Conservation (phyloP, 2,888 invertebrate genomes). For the Drosophila parthenogenetica region DNA sequence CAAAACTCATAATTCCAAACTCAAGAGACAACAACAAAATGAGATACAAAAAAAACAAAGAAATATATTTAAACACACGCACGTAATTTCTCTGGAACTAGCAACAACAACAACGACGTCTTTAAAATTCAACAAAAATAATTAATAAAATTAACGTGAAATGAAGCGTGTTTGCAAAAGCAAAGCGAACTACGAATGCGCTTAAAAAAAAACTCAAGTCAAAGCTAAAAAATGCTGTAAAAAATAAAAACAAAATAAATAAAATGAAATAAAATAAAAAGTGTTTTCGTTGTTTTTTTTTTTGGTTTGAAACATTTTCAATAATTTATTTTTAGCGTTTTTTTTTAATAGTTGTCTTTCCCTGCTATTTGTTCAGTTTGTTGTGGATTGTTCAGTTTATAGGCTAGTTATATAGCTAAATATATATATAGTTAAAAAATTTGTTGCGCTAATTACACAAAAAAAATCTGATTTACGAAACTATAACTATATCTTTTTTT, state of each 20-base stretch:
- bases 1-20: not conserved
- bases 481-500: conserved; percentile 15
- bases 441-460: conserved; percentile 55
- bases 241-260: conserved; percentile 23
- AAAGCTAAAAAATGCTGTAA: not conserved
- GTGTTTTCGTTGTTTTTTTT: conserved; percentile 25
- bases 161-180: conserved; percentile 1
- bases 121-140: conserved; percentile 66
- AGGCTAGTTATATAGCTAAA: conserved; percentile 30
- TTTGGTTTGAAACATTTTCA: conserved; percentile 73
- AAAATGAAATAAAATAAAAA: conserved; percentile 36
- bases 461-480: conserved; percentile 18
- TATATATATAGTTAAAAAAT: conserved; percentile 51
- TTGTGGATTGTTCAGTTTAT: conserved; percentile 21
- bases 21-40: conserved; percentile 4
- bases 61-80: conserved; percentile 65
- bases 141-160: conserved; percentile 65
- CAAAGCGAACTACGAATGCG: conserved; percentile 11
- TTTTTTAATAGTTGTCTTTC: conserved; percentile 26
- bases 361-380: conserved; percentile 15
- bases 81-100: conserved; percentile 71
- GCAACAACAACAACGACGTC: conserved; percentile 30
- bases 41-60: conserved; percentile 2
- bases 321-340: conserved; percentile 65
- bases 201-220: not conserved